Base-by-base conservation (phyloP, 1,140 invertebrate genomes). In the Stenopsyche tienmushanensis region DNA sequence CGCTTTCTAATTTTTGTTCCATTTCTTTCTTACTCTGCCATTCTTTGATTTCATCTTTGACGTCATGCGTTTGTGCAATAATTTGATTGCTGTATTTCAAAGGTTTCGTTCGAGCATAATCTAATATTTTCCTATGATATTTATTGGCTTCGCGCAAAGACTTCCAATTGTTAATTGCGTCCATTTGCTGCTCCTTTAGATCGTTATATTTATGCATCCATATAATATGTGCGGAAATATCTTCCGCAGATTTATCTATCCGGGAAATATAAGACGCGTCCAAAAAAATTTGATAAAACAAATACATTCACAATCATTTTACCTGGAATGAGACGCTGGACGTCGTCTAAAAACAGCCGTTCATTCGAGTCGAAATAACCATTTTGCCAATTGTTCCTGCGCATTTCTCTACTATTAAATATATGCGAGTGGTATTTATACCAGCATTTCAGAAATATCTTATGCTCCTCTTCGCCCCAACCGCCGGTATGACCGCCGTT, bases 401-500 rank as follows among this genome's bases (percentile, higher is more conserved):
- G n/a, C n/a, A n/a, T n/a, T 10, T 17, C 17, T 13, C 44, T 13
- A 18, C 53, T 42, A 18, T 41, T 49, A 0, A 29, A 42, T 13
- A 50, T 17, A 58, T 58, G 24, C 15, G 34, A 13, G 9, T 20
- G 3, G 44, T 47, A 25, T 49, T 41, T 42, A 18, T 47, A 21
- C 59, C 64, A 69, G 20, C 45, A 64, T 44, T 66, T 69, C 13
- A 53, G 23, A 53, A 69, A 69, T 25, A 64, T 53, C 20, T 53
- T 52, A 47, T 69, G 67, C 26, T 69, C 67, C 29, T 62, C 54
- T 10, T 64, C 60, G 10, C 59, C 64, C 67, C 67, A 69, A 13
- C 64, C 64, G 5, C 67, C 67, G 5, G 64, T 63, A 42, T 69
- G 67, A 7, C 67, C 67, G 3, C 67, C 64, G 23, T 42, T 69